Conservation (phyloP, 2,888 invertebrate species). For the Spatulosminthurus flaviceps region DNA sequence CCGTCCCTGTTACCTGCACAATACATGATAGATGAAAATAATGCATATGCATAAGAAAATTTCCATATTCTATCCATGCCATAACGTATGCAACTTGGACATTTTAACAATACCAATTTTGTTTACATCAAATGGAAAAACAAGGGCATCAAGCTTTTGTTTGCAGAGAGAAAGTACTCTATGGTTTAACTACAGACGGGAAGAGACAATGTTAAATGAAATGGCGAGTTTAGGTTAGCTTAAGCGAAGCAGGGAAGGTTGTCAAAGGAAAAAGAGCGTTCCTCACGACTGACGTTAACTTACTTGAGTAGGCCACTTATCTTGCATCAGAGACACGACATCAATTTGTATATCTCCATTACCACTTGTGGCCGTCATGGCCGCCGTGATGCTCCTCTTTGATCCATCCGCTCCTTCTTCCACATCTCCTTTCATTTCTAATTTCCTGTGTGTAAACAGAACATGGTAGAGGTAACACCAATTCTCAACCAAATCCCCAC, state of each 20-base stretch:
- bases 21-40: conserved; percentile 12
- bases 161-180: no score
- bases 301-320: conserved; percentile 60
- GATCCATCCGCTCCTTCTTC: conserved; percentile 37
- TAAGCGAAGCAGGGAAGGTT: no score
- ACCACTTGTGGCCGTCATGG: conserved; percentile 52
- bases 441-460: conserved; percentile 24
- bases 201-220: no score
- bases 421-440: conserved; percentile 32
- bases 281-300: conserved; percentile 27
- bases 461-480: conserved; percentile 64
- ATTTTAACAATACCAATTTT: no score
- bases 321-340: conserved; percentile 52
- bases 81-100: no score
- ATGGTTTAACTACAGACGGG: no score
- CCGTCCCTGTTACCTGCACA: conserved; percentile 59
- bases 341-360: conserved; percentile 57
- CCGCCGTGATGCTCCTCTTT: conserved; percentile 45
- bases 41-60: no score
- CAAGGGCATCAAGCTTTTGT: no score
- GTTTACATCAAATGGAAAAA: no score
- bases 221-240: no score
- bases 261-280: neutral
- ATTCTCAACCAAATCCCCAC: conserved; percentile 65
- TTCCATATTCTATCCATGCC: no score